These are phyloP conservation scores for Amblyraja radiata DNA, from an alignment of 2,797 vertebrate species.

Conservation along the genomic window DNA sequence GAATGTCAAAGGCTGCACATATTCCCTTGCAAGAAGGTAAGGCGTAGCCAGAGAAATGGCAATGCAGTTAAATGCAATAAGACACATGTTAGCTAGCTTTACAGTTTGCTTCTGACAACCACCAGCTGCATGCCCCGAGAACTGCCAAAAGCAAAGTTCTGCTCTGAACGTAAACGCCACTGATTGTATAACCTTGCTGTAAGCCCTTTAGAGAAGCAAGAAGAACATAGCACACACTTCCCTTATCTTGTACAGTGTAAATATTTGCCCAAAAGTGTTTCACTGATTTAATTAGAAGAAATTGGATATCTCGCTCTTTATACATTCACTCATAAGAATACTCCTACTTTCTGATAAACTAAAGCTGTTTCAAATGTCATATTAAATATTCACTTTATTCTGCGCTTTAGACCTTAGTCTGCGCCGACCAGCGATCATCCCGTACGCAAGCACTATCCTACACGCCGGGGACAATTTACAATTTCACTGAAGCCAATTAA, in stretches of 20 bases:
- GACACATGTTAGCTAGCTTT: slow-evolving; percentile 37
- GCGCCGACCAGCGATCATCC: too few relatives aligned
- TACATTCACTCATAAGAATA: not conserved
- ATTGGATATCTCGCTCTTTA: not conserved
- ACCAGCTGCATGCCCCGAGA: slow-evolving; percentile 36
- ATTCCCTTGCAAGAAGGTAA: slow-evolving; percentile 33
- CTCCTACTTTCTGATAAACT: not conserved
- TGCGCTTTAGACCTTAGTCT: too few relatives aligned
- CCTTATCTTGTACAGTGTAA: not conserved
- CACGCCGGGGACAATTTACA: too few relatives aligned
- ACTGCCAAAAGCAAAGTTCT: slow-evolving; percentile 10
- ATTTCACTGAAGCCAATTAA: too few relatives aligned
- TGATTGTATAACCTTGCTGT: slow-evolving; percentile 26
- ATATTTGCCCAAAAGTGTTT: not conserved
- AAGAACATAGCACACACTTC: not conserved
- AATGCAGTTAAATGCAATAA: slow-evolving; percentile 36
- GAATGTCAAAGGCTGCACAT: slow-evolving; percentile 43
- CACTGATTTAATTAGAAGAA: not conserved
- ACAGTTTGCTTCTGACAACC: slow-evolving; percentile 38
- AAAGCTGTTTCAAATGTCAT: not conserved
- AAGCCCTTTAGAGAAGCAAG: not conserved
- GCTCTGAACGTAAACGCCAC: slow-evolving; percentile 16
- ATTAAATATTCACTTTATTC: too few relatives aligned
- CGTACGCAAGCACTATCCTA: too few relatives aligned
- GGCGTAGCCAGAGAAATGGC: slow-evolving; percentile 42